phyloP scores from a whole-genome alignment of 2,113 vertebrate species.

The Oreochromis aureus region DNA sequence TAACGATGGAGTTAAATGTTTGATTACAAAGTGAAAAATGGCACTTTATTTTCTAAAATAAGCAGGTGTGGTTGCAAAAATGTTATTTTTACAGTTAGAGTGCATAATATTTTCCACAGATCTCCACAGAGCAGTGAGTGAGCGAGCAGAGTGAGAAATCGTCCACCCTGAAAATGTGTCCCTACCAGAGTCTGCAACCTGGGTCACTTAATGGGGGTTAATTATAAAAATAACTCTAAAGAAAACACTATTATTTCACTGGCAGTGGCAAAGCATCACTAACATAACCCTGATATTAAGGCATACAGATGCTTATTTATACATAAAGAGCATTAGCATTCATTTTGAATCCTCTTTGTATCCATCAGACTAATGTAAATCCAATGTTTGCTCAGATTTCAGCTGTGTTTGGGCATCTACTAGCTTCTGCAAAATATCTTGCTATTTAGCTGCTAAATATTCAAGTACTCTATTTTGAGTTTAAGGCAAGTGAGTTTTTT shows the following conservation, averaged over 20 bases:
- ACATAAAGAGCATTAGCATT: neutral
- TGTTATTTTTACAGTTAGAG: neutral
- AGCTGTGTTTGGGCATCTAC: neutral
- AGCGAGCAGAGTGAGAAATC: neutral
- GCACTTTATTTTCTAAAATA: neutral
- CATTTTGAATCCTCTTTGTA: neutral
- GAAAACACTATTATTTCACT: neutral
- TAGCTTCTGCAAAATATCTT: neutral
- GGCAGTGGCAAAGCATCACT: neutral
- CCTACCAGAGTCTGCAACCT: neutral
- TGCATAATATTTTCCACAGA: neutral
- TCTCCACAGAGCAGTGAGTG: neutral
- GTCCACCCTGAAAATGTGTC: neutral
- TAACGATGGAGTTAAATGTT: neutral
- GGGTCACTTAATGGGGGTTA: neutral
- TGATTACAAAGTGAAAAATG: neutral
- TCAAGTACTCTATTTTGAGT: neutral
- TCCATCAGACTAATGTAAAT: neutral
- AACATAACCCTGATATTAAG: neutral
- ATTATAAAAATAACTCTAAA: neutral
- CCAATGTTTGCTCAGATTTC: neutral
- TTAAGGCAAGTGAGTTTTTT: neutral
- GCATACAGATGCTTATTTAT: neutral
- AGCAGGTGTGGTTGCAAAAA: neutral
- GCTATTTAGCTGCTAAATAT: neutral